Conservation (phyloP, 2,113 vertebrate species). For the Cheilinus undulatus region DNA sequence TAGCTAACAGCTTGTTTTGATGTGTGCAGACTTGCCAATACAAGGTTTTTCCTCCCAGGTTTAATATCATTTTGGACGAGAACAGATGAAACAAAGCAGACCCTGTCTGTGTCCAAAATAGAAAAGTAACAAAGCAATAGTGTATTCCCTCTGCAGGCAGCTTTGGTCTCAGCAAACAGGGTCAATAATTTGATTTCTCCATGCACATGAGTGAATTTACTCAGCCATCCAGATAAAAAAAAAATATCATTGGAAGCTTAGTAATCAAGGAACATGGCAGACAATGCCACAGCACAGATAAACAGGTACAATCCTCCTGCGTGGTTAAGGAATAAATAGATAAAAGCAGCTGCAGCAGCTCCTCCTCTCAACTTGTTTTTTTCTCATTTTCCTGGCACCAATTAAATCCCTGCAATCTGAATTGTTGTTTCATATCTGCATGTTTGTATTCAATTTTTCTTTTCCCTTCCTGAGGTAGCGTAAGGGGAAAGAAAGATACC, state of each 20-base stretch:
- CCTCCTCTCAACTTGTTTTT: neutral
- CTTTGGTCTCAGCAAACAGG: slow-evolving; percentile 2
- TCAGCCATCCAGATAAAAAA: neutral
- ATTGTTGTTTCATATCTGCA: slow-evolving; percentile 14
- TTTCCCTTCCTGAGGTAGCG: neutral
- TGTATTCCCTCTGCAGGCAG: neutral
- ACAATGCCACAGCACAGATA: slow-evolving; percentile 14
- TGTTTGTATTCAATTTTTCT: slow-evolving; percentile 21
- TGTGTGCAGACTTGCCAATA: neutral
- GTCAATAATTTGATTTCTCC: slow-evolving; percentile 37
- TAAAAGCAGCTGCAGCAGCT: slow-evolving; percentile 12
- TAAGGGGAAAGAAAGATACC: slow-evolving; percentile 8
- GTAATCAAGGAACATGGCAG: slow-evolving; percentile 9
- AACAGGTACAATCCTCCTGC: slow-evolving; percentile 11
- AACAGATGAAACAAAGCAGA: neutral
- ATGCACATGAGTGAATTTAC: slow-evolving; percentile 10
- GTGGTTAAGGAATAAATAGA: too few species aligned
- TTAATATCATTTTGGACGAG: neutral
- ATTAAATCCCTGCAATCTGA: slow-evolving; percentile 39
- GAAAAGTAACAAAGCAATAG: neutral
- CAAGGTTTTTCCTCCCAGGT: neutral
- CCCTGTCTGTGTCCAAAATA: neutral
- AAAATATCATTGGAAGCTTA: neutral
- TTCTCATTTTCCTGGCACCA: slow-evolving; percentile 15
- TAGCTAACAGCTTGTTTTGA: neutral